Evolutionary conservation across 1,140 invertebrate genomes (phyloP).

Genomic region (Liolophura sinensis): DNA sequence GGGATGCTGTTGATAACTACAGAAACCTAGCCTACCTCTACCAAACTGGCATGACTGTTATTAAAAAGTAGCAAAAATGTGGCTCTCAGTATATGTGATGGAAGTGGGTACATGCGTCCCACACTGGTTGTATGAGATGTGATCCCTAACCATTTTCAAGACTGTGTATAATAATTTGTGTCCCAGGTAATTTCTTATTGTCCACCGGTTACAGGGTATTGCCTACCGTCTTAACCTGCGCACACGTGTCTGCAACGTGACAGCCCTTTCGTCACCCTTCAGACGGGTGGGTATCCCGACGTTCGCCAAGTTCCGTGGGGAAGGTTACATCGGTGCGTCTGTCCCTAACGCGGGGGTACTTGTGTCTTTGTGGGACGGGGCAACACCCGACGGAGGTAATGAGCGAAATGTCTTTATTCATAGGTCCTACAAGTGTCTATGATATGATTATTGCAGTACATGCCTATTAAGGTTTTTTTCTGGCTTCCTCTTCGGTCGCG

Average conservation of each 20-base stretch:
- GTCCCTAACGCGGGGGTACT: background rate
- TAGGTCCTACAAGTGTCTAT: too few relatives aligned
- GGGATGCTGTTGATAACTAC: too few relatives aligned
- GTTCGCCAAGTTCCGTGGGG: slow-evolving; percentile 33
- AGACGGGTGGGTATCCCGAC: slow-evolving; percentile 41
- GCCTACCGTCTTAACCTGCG: slow-evolving; percentile 44
- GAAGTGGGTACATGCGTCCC: slow-evolving; percentile 16
- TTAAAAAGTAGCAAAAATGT: background rate
- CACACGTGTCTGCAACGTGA: slow-evolving; percentile 38
- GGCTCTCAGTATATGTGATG: slow-evolving; percentile 1
- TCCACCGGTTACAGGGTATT: slow-evolving; percentile 21
- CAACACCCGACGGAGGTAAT: too few relatives aligned
- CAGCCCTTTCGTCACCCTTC: slow-evolving; percentile 36
- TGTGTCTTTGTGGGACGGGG: background rate
- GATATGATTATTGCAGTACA: too few relatives aligned
- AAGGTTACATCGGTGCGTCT: slow-evolving; percentile 35
- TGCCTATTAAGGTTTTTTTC: too few relatives aligned
- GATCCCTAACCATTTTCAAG: slow-evolving; percentile 4
- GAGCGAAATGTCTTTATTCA: too few relatives aligned
- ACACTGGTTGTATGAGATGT: slow-evolving; percentile 18
- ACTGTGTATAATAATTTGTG: background rate
- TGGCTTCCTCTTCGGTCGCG: too few relatives aligned
- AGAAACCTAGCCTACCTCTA: too few relatives aligned
- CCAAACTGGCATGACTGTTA: background rate
- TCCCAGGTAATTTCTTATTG: background rate